Evolutionary conservation across 1,140 invertebrate genomes (phyloP), one percentile per base, ranked within the genome.

Genomic region (Hirudo medicinalis): DNA sequence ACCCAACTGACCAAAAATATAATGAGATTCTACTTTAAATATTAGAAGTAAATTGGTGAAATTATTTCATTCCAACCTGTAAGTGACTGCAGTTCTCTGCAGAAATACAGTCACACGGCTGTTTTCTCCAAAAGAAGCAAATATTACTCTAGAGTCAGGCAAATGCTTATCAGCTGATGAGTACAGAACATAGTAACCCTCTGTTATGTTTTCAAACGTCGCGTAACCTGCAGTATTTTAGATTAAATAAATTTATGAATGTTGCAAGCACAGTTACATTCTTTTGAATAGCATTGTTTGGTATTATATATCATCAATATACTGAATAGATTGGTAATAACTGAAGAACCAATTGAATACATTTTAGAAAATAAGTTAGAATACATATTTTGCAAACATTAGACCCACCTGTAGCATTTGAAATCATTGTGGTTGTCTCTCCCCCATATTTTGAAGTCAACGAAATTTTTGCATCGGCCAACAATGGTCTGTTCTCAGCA

Each of bases 21-120:
- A 19, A 32, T 32, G 8, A 29, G 20, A 68, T 68, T 27, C 29
- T 25, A 63, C 22, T 63, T 3, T 27, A n/a, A 9, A 2, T 63
- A 32, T 57, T 57, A 9, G 2, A 57, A 57, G 2, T 3, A 25
- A 2, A 11, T 25, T 63, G 57, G 17, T 27, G 3, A 32, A n/a
- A 32, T 20, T 32, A 63, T 63, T 60, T 60, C 11, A 40, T 68
- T 32, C 27, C 29, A 40, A 72, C 71, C 71, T 74, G 60, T 75
- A 75, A 13, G 74, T 75, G 17, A 76, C 76, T 25, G 76, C 72
- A 5, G 72, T 71, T 49, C 76, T 49, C 69, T 74, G 73, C 27
- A 76, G 66, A 54, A 76, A 76, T n/a, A 76, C 72, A 29, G 68
- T 72, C 17, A 75, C 32, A n/a, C 6, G 27, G 22, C 67, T 49